Conservation (phyloP, 2,797 vertebrate species). For the Bryconaethiops microstoma region DNA sequence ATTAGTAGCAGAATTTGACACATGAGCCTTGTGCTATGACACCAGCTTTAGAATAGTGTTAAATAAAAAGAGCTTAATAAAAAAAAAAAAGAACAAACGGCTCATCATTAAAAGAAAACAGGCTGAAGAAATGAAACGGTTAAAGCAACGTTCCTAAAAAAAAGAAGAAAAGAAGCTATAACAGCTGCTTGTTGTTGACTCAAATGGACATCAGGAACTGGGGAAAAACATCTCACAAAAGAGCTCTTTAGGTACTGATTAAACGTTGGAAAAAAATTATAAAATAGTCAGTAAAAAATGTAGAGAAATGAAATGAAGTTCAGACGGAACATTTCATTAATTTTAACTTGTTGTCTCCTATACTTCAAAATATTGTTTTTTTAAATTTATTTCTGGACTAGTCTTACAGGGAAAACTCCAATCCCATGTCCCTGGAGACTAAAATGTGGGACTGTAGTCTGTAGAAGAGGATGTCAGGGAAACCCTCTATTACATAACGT, state of each 20-base stretch:
- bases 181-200: background rate
- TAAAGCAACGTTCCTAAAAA: too few relatives aligned
- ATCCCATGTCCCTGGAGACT: background rate
- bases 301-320: background rate
- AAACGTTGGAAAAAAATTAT: background rate
- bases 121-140: too few relatives aligned
- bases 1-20: background rate
- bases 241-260: background rate
- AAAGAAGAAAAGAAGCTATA: too few relatives aligned
- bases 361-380: too few relatives aligned
- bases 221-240: background rate
- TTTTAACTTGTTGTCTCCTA: too few relatives aligned
- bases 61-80: too few relatives aligned
- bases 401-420: background rate
- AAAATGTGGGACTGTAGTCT: background rate
- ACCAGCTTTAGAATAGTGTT: too few relatives aligned
- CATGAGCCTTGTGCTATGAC: too few relatives aligned
- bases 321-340: background rate
- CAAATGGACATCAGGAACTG: background rate
- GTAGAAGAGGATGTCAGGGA: constrained; percentile 21
- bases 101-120: too few relatives aligned
- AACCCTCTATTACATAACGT: constrained; percentile 33
- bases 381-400: background rate
- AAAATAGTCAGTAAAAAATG: background rate
- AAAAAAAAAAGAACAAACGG: too few relatives aligned